phyloP scores from a whole-genome alignment of 2,113 vertebrate species.

The Stomatorhinus ivindoensis region DNA sequence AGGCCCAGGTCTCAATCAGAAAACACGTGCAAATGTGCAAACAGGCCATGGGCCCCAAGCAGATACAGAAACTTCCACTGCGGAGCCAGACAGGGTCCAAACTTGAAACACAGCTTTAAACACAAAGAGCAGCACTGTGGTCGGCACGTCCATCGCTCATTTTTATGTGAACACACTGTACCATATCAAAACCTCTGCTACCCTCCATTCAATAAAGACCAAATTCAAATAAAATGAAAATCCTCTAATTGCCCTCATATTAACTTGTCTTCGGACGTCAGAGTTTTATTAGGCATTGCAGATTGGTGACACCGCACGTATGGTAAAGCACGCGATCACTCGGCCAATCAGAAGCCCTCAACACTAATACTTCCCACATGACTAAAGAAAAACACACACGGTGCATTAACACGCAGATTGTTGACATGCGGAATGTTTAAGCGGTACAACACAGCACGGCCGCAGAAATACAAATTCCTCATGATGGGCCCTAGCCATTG shows the following conservation, averaged over 20 bases:
- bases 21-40: not conserved
- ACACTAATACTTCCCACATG: slow-evolving; percentile 15
- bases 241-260: not conserved
- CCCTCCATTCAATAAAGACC: not conserved
- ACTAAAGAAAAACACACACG: not conserved
- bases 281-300: not conserved
- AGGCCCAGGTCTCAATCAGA: not conserved
- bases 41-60: not conserved
- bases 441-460: not conserved
- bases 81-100: not conserved
- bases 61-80: not conserved
- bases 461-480: not conserved
- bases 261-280: not conserved
- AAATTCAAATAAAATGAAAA: not conserved
- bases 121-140: not conserved
- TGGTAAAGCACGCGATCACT: not conserved
- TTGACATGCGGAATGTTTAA: not conserved
- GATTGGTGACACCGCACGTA: not conserved
- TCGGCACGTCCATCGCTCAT: not conserved
- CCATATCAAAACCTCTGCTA: not conserved
- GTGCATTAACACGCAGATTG: not conserved
- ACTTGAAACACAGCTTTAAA: not conserved
- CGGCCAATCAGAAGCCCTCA: not conserved
- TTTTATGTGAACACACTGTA: slow-evolving; percentile 27
- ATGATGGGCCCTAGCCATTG: not conserved